phyloP scores from a whole-genome alignment of 2,888 invertebrate species.

The Thalpophila matura region DNA sequence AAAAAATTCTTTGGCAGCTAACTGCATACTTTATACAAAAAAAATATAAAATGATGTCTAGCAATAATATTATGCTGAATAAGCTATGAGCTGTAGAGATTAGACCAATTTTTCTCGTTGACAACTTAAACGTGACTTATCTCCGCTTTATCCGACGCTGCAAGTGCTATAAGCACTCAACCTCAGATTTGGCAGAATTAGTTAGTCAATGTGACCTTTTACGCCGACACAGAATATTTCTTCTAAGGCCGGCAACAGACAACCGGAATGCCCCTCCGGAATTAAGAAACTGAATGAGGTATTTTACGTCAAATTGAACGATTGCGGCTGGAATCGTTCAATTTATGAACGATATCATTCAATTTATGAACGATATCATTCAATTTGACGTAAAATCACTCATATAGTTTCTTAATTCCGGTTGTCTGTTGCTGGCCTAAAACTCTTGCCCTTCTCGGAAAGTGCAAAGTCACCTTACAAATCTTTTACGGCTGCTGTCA shows the following conservation, averaged over 20 bases:
- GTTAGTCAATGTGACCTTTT: conserved; percentile 46
- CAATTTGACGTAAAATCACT: no score
- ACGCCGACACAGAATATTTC: conserved; percentile 17
- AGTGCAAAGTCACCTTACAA: conserved; percentile 47
- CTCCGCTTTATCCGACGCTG: conserved; percentile 36
- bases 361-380: no score
- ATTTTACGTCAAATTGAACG: no score
- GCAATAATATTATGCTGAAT: conserved; percentile 30
- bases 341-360: no score
- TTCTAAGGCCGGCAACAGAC: no score
- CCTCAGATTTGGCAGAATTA: conserved; percentile 49
- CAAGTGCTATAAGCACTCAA: conserved; percentile 47
- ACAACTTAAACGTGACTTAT: conserved; percentile 54
- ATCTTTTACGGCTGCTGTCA: conserved; percentile 40
- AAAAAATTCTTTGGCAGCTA: neutral
- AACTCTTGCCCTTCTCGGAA: conserved; percentile 25
- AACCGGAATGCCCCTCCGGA: no score
- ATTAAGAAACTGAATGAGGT: no score
- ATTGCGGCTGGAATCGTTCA: no score
- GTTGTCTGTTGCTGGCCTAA: no score
- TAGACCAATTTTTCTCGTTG: conserved; percentile 44
- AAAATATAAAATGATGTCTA: conserved; percentile 25
- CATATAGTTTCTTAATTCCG: no score
- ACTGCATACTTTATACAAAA: conserved; percentile 3
- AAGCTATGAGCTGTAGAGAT: conserved; percentile 26